phyloP scores from a whole-genome alignment of 2,888 invertebrate genomes.

The Heliconius sara region DNA sequence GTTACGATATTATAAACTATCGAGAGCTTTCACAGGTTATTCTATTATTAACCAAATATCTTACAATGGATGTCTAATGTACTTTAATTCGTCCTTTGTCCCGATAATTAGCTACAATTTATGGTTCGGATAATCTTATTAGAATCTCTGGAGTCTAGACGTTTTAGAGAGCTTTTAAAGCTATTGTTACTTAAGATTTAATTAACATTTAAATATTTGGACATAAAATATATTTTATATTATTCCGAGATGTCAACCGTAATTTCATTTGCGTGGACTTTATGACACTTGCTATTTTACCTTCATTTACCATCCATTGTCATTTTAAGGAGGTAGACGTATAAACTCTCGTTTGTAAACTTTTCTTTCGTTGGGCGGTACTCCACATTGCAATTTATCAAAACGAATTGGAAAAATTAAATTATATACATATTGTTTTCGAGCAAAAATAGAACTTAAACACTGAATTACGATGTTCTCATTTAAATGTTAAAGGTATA shows the following conservation, averaged over 20 bases:
- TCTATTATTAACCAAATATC: conserved; percentile 23
- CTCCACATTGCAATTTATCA: not conserved
- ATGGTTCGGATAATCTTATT: conserved; percentile 19
- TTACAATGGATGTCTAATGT: conserved; percentile 19
- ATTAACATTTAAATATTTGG: not conserved
- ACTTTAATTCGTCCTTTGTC: conserved; percentile 12
- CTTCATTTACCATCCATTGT: too few species aligned
- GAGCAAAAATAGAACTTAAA: too few species aligned
- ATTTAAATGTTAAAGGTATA: too few species aligned
- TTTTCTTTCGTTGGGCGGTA: not conserved
- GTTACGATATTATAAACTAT: not conserved
- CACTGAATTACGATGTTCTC: too few species aligned
- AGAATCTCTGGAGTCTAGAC: conserved; percentile 17
- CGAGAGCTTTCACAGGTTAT: not conserved
- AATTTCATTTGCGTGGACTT: too few species aligned
- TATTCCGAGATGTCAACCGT: too few species aligned
- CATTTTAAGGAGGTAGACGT: too few species aligned
- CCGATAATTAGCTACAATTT: conserved; percentile 9
- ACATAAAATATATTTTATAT: not conserved
- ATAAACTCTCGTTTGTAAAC: not conserved
- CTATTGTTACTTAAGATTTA: not conserved
- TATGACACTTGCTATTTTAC: too few species aligned
- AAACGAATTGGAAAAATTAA: too few species aligned
- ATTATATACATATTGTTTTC: too few species aligned
- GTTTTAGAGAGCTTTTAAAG: not conserved